phyloP scores from a whole-genome alignment of 2,113 vertebrate genomes.

The Bubalus kerabau region DNA sequence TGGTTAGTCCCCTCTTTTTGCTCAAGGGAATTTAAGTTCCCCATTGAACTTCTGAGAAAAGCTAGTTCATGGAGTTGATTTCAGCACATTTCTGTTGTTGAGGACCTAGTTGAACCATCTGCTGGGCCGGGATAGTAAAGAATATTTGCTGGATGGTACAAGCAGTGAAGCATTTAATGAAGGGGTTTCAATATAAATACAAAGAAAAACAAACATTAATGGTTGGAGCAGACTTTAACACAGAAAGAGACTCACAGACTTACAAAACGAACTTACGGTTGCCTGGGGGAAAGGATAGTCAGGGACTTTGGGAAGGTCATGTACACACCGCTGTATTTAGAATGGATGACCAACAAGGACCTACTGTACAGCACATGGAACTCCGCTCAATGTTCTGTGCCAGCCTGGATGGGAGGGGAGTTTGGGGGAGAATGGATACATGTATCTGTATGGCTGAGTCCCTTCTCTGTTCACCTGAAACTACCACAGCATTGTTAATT shows the following conservation, averaged over 20 bases:
- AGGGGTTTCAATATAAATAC: background rate
- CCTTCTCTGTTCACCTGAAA: background rate
- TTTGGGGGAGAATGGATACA: background rate
- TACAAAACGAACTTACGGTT: background rate
- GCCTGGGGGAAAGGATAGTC: background rate
- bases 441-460: background rate
- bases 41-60: background rate
- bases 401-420: background rate
- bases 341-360: background rate
- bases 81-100: background rate
- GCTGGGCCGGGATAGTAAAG: background rate
- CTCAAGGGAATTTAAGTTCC: background rate
- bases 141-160: background rate
- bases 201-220: background rate
- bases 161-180: background rate
- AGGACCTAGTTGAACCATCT: background rate
- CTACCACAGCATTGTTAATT: background rate
- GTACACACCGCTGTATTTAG: background rate
- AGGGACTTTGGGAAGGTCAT: background rate
- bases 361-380: background rate
- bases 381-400: background rate
- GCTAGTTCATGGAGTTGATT: background rate
- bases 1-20: background rate
- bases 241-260: background rate
- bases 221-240: background rate